phyloP scores from a whole-genome alignment of 2,113 vertebrate genomes.

The Callithrix jacchus region DNA sequence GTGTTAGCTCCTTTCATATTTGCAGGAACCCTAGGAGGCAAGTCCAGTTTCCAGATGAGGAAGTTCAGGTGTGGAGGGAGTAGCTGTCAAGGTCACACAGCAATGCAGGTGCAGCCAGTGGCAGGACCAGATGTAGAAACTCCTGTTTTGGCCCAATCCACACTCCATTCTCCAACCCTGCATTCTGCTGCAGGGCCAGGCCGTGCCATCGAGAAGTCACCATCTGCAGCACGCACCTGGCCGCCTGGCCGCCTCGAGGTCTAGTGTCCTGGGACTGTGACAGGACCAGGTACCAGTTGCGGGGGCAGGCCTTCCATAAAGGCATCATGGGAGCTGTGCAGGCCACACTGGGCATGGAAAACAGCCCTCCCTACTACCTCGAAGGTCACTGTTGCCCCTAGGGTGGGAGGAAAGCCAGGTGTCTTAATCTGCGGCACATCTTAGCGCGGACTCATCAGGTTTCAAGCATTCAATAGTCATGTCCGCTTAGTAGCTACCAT shows the following conservation, averaged over 20 bases:
- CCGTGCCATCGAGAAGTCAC: background rate
- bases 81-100: background rate
- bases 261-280: background rate
- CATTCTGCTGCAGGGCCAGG: accelerated
- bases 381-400: accelerated
- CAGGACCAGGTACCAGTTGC: too few relatives aligned
- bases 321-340: background rate
- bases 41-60: background rate
- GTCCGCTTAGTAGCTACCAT: background rate
- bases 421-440: accelerated
- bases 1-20: background rate
- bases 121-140: background rate
- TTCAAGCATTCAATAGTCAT: background rate
- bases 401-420: background rate
- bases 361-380: accelerated
- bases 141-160: background rate
- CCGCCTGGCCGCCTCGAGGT: background rate
- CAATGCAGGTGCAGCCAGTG: background rate
- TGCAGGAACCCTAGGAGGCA: background rate
- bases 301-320: background rate
- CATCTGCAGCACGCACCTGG: background rate
- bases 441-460: background rate
- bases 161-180: accelerated
- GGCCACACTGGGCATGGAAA: background rate
- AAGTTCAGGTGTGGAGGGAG: background rate